These are phyloP conservation scores for Drosophila maculinotata DNA, from an alignment of 2,888 invertebrate genomes.

Conservation along the genomic window DNA sequence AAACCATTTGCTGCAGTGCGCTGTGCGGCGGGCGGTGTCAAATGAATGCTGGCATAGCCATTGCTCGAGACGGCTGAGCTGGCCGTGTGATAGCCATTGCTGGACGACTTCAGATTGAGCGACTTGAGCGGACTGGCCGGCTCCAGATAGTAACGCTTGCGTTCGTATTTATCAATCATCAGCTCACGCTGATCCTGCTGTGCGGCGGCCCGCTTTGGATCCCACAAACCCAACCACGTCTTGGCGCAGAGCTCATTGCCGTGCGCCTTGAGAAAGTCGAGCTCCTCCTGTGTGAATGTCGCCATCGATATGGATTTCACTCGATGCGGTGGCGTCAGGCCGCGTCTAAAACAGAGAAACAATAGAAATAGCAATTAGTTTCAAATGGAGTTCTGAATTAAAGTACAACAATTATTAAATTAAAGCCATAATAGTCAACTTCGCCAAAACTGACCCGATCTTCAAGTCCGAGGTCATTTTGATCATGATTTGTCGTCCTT, in stretches of 20 bases:
- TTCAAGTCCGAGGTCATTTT: no score
- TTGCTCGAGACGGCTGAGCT: conserved; percentile 50
- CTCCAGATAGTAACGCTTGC: conserved; percentile 88
- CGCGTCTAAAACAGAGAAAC: conserved; percentile 90
- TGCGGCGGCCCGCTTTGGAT: conserved; percentile 93
- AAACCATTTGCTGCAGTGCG: conserved; percentile 82
- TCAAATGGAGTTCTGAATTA: no score
- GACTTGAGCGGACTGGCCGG: conserved; percentile 85
- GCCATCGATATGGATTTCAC: conserved; percentile 99
- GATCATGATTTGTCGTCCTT: no score
- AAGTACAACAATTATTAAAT: no score
- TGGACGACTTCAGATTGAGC: conserved; percentile 78
- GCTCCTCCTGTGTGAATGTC: conserved; percentile 97
- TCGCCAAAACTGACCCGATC: no score
- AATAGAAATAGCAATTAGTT: no score
- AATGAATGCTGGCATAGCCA: conserved; percentile 81
- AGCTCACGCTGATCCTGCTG: conserved; percentile 94
- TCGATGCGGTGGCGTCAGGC: conserved; percentile 98
- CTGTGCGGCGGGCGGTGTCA: conserved; percentile 84
- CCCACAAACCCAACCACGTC: conserved; percentile 96
- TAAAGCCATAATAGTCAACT: no score
- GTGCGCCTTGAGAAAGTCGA: conserved; percentile 94
- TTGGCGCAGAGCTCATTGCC: conserved; percentile 97
- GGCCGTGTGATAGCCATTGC: conserved; percentile 58
- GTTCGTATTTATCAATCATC: conserved; percentile 97